Evolutionary conservation across 1,140 invertebrate species (phyloP).

Genomic region (Dinothrombium tinctorium): DNA sequence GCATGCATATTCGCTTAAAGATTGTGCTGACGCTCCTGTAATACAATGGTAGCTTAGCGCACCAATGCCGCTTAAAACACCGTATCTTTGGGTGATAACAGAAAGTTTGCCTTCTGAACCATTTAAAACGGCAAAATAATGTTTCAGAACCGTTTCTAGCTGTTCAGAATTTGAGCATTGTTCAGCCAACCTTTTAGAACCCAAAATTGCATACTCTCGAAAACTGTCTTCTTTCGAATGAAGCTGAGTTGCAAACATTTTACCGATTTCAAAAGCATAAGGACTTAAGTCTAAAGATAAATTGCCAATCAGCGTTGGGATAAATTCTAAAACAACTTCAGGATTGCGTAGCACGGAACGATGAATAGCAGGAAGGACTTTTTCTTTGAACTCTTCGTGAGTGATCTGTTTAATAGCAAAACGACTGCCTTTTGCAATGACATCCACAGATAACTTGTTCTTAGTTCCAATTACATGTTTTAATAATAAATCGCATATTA

Average conservation of each 20-base stretch:
- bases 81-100: conserved; percentile 59
- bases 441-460: background rate
- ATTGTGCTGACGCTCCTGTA: conserved; percentile 28
- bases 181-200: conserved; percentile 38
- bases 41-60: conserved; percentile 48
- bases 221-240: conserved; percentile 47
- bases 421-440: background rate
- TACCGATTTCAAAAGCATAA: conserved; percentile 51
- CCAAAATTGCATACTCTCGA: conserved; percentile 39
- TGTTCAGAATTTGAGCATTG: conserved; percentile 43
- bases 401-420: conserved; percentile 33
- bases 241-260: conserved; percentile 24
- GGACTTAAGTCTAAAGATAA: conserved; percentile 51
- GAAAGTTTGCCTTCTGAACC: conserved; percentile 74
- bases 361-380: conserved; percentile 55
- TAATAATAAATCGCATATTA: background rate
- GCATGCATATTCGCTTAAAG: conserved; percentile 34
- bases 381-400: conserved; percentile 45
- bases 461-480: background rate
- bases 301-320: conserved; percentile 18
- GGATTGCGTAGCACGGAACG: conserved; percentile 80
- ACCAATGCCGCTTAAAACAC: conserved; percentile 59
- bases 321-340: conserved; percentile 50
- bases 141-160: conserved; percentile 39
- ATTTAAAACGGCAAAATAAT: conserved; percentile 57